phyloP scores from a whole-genome alignment of 2,797 vertebrate genomes.

The Chaenodraco wilsoni region DNA sequence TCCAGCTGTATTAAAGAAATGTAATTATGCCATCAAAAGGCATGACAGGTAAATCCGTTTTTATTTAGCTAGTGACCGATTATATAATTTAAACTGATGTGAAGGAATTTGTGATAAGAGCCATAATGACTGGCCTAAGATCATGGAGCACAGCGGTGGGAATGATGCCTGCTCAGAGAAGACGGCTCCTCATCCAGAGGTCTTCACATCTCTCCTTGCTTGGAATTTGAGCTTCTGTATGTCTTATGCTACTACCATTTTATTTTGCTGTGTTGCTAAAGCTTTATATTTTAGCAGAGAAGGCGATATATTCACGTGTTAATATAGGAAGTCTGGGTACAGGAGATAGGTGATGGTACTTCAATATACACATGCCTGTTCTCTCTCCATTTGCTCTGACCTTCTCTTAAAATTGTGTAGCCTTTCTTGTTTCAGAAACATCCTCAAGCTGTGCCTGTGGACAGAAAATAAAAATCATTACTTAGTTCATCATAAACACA shows the following conservation, averaged over 20 bases:
- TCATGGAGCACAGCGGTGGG: constrained; percentile 13
- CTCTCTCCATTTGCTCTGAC: constrained; percentile 33
- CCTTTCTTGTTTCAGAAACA: not conserved
- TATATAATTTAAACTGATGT: not conserved
- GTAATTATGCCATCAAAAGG: constrained; percentile 35
- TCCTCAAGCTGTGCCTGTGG: constrained; percentile 71
- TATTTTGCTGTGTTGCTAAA: constrained; percentile 53
- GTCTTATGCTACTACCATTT: constrained; percentile 21
- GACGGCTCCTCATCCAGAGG: constrained; percentile 28
- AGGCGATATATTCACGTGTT: constrained; percentile 14
- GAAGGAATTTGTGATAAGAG: constrained; percentile 23
- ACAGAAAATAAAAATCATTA: constrained; percentile 18
- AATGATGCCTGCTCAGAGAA: constrained; percentile 17
- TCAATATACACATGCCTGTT: constrained; percentile 14
- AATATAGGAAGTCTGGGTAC: constrained; percentile 9
- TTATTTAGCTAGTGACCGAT: constrained; percentile 14
- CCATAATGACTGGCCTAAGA: constrained; percentile 7
- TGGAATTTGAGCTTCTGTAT: constrained; percentile 39
- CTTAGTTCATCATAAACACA: not conserved
- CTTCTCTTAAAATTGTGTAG: constrained; percentile 25
- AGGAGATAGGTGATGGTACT: constrained; percentile 15
- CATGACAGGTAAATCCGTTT: constrained; percentile 28
- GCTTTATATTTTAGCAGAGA: constrained; percentile 33
- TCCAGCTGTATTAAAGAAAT: constrained; percentile 16
- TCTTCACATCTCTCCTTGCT: constrained; percentile 24